These are phyloP conservation scores for Scomber colias DNA, from an alignment of 2,113 vertebrate species.

Conservation along the genomic window DNA sequence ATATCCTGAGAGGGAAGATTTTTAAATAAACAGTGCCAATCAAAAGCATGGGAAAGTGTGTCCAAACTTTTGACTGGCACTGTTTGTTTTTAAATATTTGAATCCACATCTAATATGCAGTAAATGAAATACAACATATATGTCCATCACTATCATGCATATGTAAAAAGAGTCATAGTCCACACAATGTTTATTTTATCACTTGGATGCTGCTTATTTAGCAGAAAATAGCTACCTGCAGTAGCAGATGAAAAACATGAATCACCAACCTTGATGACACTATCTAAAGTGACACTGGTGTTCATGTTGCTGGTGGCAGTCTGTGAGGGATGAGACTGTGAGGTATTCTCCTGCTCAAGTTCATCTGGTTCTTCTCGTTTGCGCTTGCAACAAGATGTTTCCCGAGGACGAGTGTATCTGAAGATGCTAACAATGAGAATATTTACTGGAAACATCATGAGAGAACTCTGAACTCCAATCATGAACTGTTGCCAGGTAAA, in stretches of 20 bases:
- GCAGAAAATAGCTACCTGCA: not conserved
- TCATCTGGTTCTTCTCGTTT: slow-evolving; percentile 52
- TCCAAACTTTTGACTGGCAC: too few species aligned
- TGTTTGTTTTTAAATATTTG: not conserved
- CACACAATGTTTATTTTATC: not conserved
- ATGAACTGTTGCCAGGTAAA: slow-evolving; percentile 96
- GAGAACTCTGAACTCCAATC: slow-evolving; percentile 92
- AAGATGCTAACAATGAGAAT: slow-evolving; percentile 95
- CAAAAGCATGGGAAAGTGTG: too few species aligned
- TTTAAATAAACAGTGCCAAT: not conserved
- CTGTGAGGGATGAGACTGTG: slow-evolving; percentile 54
- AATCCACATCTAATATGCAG: not conserved
- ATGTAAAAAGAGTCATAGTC: not conserved
- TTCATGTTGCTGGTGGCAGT: slow-evolving; percentile 27
- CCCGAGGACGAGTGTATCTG: slow-evolving; percentile 81
- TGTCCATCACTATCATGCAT: too few species aligned
- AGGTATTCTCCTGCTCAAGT: slow-evolving; percentile 57
- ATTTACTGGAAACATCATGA: slow-evolving; percentile 96
- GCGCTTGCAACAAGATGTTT: slow-evolving; percentile 57
- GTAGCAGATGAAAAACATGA: not conserved
- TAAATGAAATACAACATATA: not conserved
- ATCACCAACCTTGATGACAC: slow-evolving; percentile 84
- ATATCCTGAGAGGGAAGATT: slow-evolving; percentile 83
- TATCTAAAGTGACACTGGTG: slow-evolving; percentile 83
- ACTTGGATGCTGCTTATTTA: not conserved